phyloP scores from a whole-genome alignment of 1,140 invertebrate genomes.

The Oncopeltus fasciatus region DNA sequence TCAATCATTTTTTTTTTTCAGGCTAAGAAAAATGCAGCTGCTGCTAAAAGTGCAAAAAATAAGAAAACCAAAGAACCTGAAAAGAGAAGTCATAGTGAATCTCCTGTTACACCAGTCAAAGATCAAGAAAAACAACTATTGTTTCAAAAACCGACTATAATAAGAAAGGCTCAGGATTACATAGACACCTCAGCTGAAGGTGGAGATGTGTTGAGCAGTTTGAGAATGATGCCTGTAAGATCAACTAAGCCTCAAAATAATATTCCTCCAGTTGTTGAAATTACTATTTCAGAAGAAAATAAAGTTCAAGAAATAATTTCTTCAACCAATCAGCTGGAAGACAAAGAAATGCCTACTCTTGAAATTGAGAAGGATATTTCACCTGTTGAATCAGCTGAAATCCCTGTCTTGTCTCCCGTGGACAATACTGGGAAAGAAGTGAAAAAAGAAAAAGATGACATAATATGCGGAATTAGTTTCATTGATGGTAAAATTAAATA shows the following conservation, averaged over 20 bases:
- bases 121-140: neutral
- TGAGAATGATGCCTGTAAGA: conserved; percentile 19
- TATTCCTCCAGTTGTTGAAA: neutral
- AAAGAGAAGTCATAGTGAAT: neutral
- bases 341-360: conserved; percentile 16
- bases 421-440: neutral
- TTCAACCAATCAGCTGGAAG: neutral
- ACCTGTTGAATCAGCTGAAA: conserved; percentile 10
- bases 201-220: conserved; percentile 14
- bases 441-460: neutral
- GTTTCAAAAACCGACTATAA: neutral
- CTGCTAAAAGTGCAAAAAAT: neutral
- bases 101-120: neutral
- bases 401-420: conserved; percentile 13
- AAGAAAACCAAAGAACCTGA: neutral
- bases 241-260: neutral
- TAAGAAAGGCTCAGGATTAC: neutral
- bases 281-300: neutral
- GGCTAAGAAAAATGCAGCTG: neutral
- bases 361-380: conserved; percentile 14
- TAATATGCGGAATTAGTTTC: conserved; percentile 12
- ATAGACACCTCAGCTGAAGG: conserved; percentile 18
- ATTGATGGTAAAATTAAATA: conserved; percentile 9
- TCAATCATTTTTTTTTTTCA: conserved; percentile 2
- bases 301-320: neutral